Conservation (phyloP, 2,797 vertebrate species). For the Hemitrygon akajei region DNA sequence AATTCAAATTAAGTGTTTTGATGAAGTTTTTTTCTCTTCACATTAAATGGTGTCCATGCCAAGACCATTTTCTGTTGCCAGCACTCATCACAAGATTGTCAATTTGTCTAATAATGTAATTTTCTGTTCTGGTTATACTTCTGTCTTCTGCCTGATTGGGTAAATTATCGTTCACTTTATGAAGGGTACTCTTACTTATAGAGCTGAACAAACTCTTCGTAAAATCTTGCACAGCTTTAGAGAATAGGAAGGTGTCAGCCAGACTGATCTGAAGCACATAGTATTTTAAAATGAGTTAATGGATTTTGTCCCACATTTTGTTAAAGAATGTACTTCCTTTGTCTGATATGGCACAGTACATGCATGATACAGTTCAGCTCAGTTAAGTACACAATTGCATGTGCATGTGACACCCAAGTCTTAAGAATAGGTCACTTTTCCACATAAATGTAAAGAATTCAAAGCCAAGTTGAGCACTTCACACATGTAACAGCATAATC, state of each 20-base stretch:
- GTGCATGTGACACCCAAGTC: neutral
- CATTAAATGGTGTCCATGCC: neutral
- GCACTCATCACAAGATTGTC: neutral
- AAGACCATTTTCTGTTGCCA: neutral
- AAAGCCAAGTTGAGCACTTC: neutral
- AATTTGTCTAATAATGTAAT: neutral
- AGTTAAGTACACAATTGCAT: neutral
- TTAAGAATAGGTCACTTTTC: neutral
- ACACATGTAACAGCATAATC: neutral
- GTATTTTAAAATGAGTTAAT: neutral
- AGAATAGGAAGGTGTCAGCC: neutral
- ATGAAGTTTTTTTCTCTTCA: neutral
- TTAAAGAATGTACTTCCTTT: neutral
- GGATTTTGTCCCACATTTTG: neutral
- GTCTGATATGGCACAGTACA: neutral
- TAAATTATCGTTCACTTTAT: neutral
- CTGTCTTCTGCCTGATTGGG: neutral
- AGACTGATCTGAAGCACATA: neutral
- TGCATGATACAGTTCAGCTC: neutral
- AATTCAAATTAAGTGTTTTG: constrained; percentile 21
- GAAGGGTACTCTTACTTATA: neutral
- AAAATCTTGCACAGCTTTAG: neutral
- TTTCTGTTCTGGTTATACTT: neutral
- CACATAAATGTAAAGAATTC: neutral
- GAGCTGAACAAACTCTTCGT: neutral